Base-by-base conservation (phyloP, 2,113 vertebrate species). In the Tor tambroides region DNA sequence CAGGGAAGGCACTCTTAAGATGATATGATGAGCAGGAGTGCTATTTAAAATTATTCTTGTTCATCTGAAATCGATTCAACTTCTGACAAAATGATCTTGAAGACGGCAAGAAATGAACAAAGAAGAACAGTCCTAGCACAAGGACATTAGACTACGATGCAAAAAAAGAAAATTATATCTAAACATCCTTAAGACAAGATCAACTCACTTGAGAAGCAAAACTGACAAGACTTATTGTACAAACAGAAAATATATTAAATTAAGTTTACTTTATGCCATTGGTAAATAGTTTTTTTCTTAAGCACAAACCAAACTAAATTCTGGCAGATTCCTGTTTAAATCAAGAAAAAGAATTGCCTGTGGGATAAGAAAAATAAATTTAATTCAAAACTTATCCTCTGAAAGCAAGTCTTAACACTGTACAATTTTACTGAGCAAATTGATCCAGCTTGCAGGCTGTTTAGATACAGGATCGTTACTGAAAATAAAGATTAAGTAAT, bases 1-100 rank as follows among this genome's bases (percentile, higher is more conserved):
- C 65, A 14, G 43, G 23, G 65, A 81, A 69, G 15, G 17, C 6
- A 6, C 32, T 54, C 5, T 21, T 63, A 15, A 88, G 59, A 51
- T 61, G 76, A 54, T 77, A n/a, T 51, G 28, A 83, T 10, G 23
- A 88, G 74, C 15, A 19, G 10, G 8, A 51, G 11, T 8, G 43
- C 0, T 23, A 54, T 35, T 54, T 72, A 59, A 81, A 77, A 61
- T 43, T 59, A 85, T 61, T 84, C 26, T n/a, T 61, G 32, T 61
- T 61, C 8, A 35, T 84, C 85, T 83, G 84, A 78, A 10, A 88
- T 26, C 46, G 46, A 78, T 78, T 78, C 6, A 41, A 51, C 46
- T 72, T 15, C 3, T 38, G 56, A 67, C 32, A n/a, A 67, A 46
- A 28, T 35, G 5, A 77, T 21, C 43, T 75, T 32, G 19, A 54